Evolutionary conservation across 2,113 vertebrate genomes (phyloP), one percentile per base, ranked within the genome.

Genomic region (Aspiorhynchus laticeps): DNA sequence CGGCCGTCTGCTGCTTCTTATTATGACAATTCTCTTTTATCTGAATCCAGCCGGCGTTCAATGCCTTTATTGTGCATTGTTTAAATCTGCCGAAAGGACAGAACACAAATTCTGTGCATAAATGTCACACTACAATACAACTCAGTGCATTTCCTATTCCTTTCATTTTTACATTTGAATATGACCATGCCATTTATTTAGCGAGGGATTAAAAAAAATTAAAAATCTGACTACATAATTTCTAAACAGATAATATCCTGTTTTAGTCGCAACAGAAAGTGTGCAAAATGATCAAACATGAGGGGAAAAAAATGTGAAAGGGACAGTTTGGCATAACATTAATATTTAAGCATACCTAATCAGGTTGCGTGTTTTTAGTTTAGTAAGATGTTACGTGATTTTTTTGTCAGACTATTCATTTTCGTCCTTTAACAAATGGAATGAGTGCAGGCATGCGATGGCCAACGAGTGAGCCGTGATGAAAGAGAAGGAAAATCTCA

Each of bases 21-120:
- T 97, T 97, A 96, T 94, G 95, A 94, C 90, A 86, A 79, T 93
- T 93, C 84, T 92, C 96, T 96, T 97, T 97, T 95, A 97, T 97
- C 96, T 93, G 89, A 94, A 95, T 97, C 95, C 94, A 97, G 94
- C 88, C 93, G 93, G 86, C 90, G 88, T 92, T 95, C 94, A 97
- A 96, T 94, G 95, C 95, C 92, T 93, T 94, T 93, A 95, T 96
- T 95, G 94, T 95, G 92, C 93, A 95, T 92, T 94, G 95, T 94
- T 95, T 93, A 95, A 95, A 92, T 93, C 88, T 91, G 91, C 90
- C 89, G 89, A 93, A 91, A 87, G 90, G 90, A 90, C 90, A 90
- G 92, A 94, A 92, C 91, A 91, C 74, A 80, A 89, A 89, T 65
- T 85, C 86, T 26, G 77, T 73, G 77, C 79, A 87, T 77, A 85